Evolutionary conservation across 64 coral and sea anemone genomes (phyloP).

Genomic region (Montipora foliosa): DNA sequence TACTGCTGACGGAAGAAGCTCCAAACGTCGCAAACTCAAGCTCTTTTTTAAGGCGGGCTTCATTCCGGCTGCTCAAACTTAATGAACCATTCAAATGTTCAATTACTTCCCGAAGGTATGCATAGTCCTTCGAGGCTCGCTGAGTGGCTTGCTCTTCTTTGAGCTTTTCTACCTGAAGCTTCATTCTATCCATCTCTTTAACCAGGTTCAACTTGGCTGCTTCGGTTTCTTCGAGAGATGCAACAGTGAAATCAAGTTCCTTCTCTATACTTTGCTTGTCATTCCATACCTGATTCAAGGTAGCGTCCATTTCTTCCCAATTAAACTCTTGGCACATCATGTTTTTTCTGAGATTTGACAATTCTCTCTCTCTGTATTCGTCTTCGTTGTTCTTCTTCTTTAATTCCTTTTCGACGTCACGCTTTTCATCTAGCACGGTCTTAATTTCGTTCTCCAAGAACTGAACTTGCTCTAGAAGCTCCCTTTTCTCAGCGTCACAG

Average conservation of each 20-base stretch:
- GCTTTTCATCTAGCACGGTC: background rate
- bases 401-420: background rate
- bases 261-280: background rate
- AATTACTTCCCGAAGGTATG: background rate
- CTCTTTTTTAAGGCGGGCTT: background rate
- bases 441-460: background rate
- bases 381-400: background rate
- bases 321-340: background rate
- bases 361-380: background rate
- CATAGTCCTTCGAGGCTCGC: background rate
- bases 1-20: background rate
- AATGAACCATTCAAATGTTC: background rate
- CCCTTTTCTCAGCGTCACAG: background rate
- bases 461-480: background rate
- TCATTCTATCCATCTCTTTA: constrained; percentile 2
- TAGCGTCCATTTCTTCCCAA: constrained; percentile 3
- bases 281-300: background rate
- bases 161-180: background rate
- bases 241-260: background rate
- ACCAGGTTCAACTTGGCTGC: background rate
- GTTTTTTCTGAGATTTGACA: background rate
- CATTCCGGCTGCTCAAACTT: background rate
- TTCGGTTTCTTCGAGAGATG: background rate
- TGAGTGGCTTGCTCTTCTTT: background rate
- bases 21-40: background rate